Percentiles rank a stretch among this genome's conserved stretches.
Evolutionary conservation across 2,797 vertebrate genomes (phyloP).

Genomic region (Ctenopoma kingsleyae): DNA sequence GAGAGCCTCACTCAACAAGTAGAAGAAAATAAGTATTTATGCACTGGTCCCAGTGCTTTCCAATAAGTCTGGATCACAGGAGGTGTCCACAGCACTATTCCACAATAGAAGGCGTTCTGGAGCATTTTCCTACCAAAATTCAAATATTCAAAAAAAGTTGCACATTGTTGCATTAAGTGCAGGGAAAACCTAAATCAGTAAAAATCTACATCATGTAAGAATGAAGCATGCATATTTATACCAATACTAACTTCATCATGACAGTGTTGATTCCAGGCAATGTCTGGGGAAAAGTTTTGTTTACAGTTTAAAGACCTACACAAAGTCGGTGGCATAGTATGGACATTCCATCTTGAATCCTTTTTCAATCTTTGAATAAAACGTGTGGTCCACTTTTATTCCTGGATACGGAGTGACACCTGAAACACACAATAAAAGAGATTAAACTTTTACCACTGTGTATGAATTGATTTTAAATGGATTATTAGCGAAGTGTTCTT

Average conservation of each 20-base stretch:
- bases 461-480: constrained; percentile 2
- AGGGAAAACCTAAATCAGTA: background rate
- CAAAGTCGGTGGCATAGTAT: constrained; percentile 89
- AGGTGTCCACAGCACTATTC: no score
- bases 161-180: background rate
- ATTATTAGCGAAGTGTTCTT: background rate
- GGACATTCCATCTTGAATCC: constrained; percentile 97
- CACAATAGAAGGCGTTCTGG: no score
- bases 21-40: no score
- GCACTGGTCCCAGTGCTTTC: no score
- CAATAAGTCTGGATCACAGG: no score
- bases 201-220: background rate
- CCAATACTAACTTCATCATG: background rate
- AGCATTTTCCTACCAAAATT: no score
- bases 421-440: constrained; percentile 59
- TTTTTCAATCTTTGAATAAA: constrained; percentile 92
- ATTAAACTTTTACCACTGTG: background rate
- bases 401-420: constrained; percentile 97
- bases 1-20: no score
- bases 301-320: constrained; percentile 82
- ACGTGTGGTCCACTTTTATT: constrained; percentile 90
- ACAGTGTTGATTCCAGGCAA: background rate
- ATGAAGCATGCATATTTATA: background rate
- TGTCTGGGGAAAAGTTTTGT: background rate
- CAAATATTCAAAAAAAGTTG: no score